Evolutionary conservation across 2,797 vertebrate species (phyloP), one percentile per base, ranked within the genome.

Genomic region (Phalloptychus januarius): DNA sequence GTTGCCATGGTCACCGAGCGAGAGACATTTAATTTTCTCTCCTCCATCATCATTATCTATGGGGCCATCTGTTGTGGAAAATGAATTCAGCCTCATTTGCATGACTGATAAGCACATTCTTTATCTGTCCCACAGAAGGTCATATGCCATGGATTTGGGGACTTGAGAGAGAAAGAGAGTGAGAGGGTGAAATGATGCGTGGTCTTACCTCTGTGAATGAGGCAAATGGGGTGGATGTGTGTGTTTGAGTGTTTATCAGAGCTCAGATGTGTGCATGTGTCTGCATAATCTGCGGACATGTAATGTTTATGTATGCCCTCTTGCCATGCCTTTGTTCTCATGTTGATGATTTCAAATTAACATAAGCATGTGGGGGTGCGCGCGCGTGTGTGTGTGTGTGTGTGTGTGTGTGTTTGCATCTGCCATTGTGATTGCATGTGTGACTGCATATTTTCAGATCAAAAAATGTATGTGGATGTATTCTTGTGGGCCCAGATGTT

Each of bases 1-100:
- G 98, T 99, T 99, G 97, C 98, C 98, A 99, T 99, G 97, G 96
- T 96, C 97, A 99, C 98, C 96, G 95, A 96, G 97, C 97, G 94
- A 98, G 97, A 99, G 97, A 99, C 97, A 98, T 99, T 98, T 98
- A 98, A 99, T 99, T 99, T 99, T 99, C 98, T 98, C 97, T 99
- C 98, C 97, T 98, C 98, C 97, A 99, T 99, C 98, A 99, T 99
- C 98, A 99, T 99, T 99, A 99, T 99, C 98, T 99, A 98, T 98
- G 98, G 97, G 98, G 98, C 98, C 98, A 99, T 99, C 98, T 99
- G 98, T 98, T 99, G 98, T 99, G 98, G 97, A 99, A 99, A 99
- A 99, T 99, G 98, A 99, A 99, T 99, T 99, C 98, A 98, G 97
- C 96, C 97, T 99, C 97, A 99, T 99, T 99, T 99, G 98, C 98